Evolutionary conservation across 2,888 invertebrate genomes (phyloP).

Genomic region (Dasysyrphus albostriatus): DNA sequence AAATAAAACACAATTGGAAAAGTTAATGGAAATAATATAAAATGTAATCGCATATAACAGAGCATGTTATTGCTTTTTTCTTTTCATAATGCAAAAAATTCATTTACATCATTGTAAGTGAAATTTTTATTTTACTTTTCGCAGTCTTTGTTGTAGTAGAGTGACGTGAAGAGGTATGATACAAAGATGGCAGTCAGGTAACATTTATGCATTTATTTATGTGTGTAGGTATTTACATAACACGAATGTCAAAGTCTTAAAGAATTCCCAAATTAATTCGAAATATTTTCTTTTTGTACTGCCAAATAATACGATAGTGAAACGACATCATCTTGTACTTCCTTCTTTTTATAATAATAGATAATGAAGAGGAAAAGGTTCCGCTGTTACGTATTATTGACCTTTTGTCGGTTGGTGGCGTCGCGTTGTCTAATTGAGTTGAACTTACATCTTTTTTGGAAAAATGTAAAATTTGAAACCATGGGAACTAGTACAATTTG

Average conservation of each 20-base stretch:
- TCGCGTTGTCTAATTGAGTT: no score
- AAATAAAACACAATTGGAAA: slow-evolving; percentile 18
- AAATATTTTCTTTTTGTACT: neutral
- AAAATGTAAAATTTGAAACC: no score
- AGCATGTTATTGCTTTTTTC: slow-evolving; percentile 11
- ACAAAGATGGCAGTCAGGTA: slow-evolving; percentile 12
- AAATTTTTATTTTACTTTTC: slow-evolving; percentile 5
- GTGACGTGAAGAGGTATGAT: neutral
- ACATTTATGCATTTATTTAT: no score
- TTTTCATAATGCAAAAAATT: slow-evolving; percentile 1
- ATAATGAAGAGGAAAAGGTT: neutral
- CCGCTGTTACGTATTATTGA: no score
- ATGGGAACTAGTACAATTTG: no score
- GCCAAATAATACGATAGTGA: no score
- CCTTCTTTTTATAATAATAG: no score
- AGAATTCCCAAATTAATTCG: neutral
- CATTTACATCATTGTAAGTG: slow-evolving; percentile 26
- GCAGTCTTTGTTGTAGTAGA: neutral
- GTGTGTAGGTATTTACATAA: neutral
- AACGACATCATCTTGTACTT: neutral
- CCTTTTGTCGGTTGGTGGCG: no score
- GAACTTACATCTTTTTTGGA: no score
- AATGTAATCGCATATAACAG: slow-evolving; percentile 11
- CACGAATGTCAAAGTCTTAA: neutral
- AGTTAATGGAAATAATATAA: slow-evolving; percentile 17